These are phyloP conservation scores for Cnemophilus loriae DNA, from an alignment of 2,113 vertebrate species.

Conservation along the genomic window DNA sequence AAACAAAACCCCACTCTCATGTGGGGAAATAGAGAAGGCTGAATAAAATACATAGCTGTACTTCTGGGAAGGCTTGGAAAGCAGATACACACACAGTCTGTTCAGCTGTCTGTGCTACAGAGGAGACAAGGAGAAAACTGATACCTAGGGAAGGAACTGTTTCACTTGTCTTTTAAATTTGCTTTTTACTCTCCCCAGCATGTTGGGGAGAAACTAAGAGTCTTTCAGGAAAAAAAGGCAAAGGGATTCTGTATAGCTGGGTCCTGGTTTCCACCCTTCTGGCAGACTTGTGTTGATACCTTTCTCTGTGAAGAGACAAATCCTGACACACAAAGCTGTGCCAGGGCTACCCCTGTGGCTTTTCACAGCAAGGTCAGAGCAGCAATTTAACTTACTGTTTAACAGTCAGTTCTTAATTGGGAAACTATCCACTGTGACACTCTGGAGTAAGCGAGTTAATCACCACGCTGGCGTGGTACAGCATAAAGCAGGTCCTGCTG, in stretches of 20 bases:
- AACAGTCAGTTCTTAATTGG: neutral
- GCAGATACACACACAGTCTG: neutral
- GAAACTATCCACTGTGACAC: neutral
- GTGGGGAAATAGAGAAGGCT: neutral
- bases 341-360: neutral
- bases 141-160: neutral
- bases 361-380: neutral
- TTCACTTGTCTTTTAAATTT: neutral
- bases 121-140: neutral
- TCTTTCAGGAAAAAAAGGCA: neutral
- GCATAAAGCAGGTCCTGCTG: neutral
- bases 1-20: neutral
- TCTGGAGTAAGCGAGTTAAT: neutral
- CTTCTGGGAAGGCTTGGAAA: neutral
- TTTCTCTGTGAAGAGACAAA: neutral
- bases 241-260: neutral
- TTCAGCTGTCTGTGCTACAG: neutral
- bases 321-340: neutral
- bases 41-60: neutral
- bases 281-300: neutral
- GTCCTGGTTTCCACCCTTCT: neutral
- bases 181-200: neutral
- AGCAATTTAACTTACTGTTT: neutral
- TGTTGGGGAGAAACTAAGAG: rapidly evolving
- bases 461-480: rapidly evolving